Evolutionary conservation across 2,797 vertebrate genomes (phyloP).

Genomic region (Nothura maculosa): DNA sequence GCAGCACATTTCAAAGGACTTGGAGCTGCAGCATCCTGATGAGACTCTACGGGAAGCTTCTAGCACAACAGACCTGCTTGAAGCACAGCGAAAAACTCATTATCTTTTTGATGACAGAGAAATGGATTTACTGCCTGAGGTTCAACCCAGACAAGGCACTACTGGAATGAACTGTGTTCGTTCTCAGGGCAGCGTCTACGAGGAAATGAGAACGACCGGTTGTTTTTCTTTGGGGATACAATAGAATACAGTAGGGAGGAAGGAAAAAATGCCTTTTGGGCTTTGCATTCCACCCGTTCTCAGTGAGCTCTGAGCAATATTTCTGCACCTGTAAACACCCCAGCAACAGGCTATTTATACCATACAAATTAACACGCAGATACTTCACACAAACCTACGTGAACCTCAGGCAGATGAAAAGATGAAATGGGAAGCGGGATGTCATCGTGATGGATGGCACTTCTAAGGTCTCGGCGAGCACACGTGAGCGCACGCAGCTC

Average conservation of each 20-base stretch:
- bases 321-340: neutral
- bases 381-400: rapidly evolving
- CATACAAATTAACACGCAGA: neutral
- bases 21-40: neutral
- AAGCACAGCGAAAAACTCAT: neutral
- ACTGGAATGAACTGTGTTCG: rapidly evolving
- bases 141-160: neutral
- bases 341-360: neutral
- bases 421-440: neutral
- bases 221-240: neutral
- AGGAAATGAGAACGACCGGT: neutral
- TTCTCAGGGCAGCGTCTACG: neutral
- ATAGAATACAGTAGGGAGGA: rapidly evolving
- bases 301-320: neutral
- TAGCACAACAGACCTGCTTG: neutral
- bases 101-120: neutral
- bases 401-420: neutral
- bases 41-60: rapidly evolving
- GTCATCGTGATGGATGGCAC: rapidly evolving
- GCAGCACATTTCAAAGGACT: neutral
- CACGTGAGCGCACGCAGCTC: neutral
- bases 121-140: neutral
- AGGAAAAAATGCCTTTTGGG: neutral
- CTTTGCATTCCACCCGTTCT: neutral
- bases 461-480: neutral